Evolutionary conservation across 1,140 invertebrate species (phyloP).

Genomic region (Sycobia sp.): DNA sequence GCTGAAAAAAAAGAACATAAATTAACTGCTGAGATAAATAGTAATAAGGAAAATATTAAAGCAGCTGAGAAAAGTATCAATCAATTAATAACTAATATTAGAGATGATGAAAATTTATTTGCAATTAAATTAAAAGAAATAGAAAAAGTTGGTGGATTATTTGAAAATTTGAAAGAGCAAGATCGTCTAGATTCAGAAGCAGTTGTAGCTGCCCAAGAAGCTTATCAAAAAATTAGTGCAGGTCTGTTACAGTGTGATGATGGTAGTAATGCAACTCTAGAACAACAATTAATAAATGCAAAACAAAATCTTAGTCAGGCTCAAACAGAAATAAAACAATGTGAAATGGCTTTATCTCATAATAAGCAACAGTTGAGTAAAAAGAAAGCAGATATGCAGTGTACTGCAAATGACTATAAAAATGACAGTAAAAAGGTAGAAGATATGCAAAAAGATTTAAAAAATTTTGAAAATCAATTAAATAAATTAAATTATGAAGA

Average conservation of each 20-base stretch:
- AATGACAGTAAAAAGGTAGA: constrained; percentile 72
- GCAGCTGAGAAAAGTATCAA: constrained; percentile 73
- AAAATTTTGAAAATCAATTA: constrained; percentile 64
- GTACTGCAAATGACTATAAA: constrained; percentile 73
- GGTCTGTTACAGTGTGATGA: constrained; percentile 81
- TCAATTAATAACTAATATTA: constrained; percentile 72
- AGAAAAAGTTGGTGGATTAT: constrained; percentile 68
- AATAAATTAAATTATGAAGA: constrained; percentile 73
- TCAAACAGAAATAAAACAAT: constrained; percentile 80
- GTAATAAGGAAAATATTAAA: constrained; percentile 72
- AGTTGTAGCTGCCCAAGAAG: constrained; percentile 75
- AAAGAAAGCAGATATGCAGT: constrained; percentile 73
- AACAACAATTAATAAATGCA: constrained; percentile 85
- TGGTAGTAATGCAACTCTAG: constrained; percentile 82
- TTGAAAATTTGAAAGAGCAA: constrained; percentile 73
- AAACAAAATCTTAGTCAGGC: constrained; percentile 77
- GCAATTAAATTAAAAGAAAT: constrained; percentile 71
- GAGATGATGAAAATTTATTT: constrained; percentile 74
- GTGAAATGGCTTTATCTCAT: constrained; percentile 78
- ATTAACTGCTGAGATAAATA: constrained; percentile 70
- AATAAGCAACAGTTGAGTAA: constrained; percentile 70
- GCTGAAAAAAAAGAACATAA: constrained; percentile 74
- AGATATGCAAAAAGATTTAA: constrained; percentile 68
- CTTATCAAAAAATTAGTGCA: constrained; percentile 81
- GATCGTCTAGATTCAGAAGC: constrained; percentile 72